Evolutionary conservation across 2,888 invertebrate genomes (phyloP), one percentile per base, ranked within the genome.

Genomic region (Hoplodrina blanda): DNA sequence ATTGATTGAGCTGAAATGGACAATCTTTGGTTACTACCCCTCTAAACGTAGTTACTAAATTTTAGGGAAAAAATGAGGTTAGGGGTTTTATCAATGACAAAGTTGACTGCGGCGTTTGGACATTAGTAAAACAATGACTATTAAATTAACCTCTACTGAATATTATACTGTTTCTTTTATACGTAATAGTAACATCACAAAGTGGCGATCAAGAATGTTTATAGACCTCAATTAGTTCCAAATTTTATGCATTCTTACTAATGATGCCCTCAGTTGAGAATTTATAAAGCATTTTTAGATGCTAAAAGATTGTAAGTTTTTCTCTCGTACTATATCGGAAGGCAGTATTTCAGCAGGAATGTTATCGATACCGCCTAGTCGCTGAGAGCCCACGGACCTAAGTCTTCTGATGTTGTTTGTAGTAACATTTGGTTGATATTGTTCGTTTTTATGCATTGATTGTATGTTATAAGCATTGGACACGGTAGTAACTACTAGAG

Each of bases 51-150:
- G 94, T 93, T 93, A 93, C 94, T 90, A 95, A 94, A 95, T 94
- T 92, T 87, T 93, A 94, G 94, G 94, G 92, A 94, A 93, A 92
- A 93, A 82, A 92, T 94, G 93, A 95, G 95, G 94, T 93, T 93
- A 93, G 94, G 95, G 94, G 95, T 95, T 95, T 95, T 95, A 95
- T 95, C 96, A 95, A 95, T 96, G 95, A 95, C 94, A 94, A 94
- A 95, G 95, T 95, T 94, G 95, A 95, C 94, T 94, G 93, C 94
- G 94, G 92, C 92, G 90, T 93, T 91, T 90, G 87, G 88, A 85
- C 83, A 85, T 89, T 78, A 83, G 87, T 85, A 86, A 85, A 88
- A 30, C 88, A 90, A 91, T 91, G 88, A 88, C 82, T 66, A 59
- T 65, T 62, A 75, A 79, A 59, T 65, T 64, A 73, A 79, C 86